Evolutionary conservation across 2,113 vertebrate species (phyloP).

Genomic region (Macroglossus sobrinus): DNA sequence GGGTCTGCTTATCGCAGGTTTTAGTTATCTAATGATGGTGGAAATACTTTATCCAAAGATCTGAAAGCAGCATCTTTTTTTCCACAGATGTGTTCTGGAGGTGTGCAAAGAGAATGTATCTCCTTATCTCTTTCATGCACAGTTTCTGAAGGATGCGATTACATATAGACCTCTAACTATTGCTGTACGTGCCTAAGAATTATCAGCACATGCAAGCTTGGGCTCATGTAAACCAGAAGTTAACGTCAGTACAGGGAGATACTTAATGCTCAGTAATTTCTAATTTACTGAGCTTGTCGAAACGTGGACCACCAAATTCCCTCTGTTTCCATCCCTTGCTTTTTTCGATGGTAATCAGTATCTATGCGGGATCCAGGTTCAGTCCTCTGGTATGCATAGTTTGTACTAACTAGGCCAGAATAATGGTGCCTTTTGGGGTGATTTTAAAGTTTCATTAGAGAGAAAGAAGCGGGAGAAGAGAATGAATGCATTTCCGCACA

Average conservation of each 20-base stretch:
- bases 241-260: background rate
- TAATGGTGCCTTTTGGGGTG: background rate
- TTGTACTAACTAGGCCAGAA: background rate
- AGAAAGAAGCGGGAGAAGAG: background rate
- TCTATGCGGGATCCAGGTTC: background rate
- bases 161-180: background rate
- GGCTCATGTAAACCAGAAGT: background rate
- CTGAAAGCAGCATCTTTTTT: background rate
- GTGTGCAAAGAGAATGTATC: background rate
- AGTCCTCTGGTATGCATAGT: background rate
- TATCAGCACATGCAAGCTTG: background rate
- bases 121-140: background rate
- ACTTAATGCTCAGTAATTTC: background rate
- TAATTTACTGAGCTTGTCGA: background rate
- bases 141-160: background rate
- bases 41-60: background rate
- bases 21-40: background rate
- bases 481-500: background rate
- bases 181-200: background rate
- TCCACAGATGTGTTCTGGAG: background rate
- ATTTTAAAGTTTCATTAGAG: slow-evolving; percentile 38
- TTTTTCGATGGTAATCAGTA: background rate
- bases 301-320: background rate
- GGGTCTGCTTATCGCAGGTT: background rate
- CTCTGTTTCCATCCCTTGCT: background rate